These are phyloP conservation scores for Ectemnius cavifrons DNA, from an alignment of 2,888 invertebrate genomes.

Conservation along the genomic window DNA sequence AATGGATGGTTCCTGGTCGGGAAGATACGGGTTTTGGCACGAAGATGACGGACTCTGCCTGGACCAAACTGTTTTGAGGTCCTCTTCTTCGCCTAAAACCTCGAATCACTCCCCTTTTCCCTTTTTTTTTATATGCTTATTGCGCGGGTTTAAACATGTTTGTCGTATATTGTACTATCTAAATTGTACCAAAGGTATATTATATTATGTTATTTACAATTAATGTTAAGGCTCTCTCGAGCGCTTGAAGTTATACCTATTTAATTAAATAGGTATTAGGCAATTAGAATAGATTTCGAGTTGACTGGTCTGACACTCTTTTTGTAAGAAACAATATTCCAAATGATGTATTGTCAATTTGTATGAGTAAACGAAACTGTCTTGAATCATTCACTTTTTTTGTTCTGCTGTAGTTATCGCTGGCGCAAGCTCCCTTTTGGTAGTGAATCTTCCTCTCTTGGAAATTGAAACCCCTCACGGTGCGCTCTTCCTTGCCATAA, in stretches of 20 bases:
- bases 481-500: slow-evolving; percentile 49
- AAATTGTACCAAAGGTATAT: no score
- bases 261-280: no score
- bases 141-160: background rate
- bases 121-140: slow-evolving; percentile 15
- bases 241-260: no score
- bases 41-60: slow-evolving; percentile 54
- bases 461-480: slow-evolving; percentile 73
- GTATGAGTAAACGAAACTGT: no score
- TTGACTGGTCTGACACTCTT: no score
- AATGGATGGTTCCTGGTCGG: slow-evolving; percentile 59
- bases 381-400: no score
- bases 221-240: no score
- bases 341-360: no score
- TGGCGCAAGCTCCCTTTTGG: slow-evolving; percentile 4
- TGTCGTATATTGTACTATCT: slow-evolving; percentile 13
- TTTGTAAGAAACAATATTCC: no score
- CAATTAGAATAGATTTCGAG: no score
- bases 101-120: slow-evolving; percentile 38
- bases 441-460: slow-evolving; percentile 48
- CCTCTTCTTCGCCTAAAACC: slow-evolving; percentile 18
- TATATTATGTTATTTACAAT: no score
- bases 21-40: slow-evolving; percentile 67
- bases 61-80: slow-evolving; percentile 33
- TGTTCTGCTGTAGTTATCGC: no score